These are phyloP conservation scores for Hydrolagus affinis DNA, from an alignment of 2,113 vertebrate genomes.

Conservation along the genomic window DNA sequence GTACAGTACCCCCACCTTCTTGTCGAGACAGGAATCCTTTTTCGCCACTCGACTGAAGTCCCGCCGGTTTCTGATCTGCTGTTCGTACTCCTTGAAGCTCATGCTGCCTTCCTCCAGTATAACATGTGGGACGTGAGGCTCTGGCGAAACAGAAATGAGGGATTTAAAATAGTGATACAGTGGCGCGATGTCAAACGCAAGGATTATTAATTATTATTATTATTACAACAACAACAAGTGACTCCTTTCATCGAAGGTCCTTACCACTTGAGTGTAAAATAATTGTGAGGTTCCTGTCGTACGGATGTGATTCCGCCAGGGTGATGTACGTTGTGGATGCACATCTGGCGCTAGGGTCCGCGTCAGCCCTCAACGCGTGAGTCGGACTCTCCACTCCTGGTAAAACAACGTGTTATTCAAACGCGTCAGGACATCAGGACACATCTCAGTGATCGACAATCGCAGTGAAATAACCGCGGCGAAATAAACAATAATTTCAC, in stretches of 20 bases:
- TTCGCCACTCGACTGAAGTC: slow-evolving; percentile 68
- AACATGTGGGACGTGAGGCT: slow-evolving; percentile 80
- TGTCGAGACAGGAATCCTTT: slow-evolving; percentile 69
- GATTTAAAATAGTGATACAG: not conserved
- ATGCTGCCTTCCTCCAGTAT: slow-evolving; percentile 76
- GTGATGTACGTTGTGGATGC: slow-evolving; percentile 83
- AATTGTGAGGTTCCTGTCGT: slow-evolving; percentile 80
- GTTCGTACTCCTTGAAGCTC: slow-evolving; percentile 72
- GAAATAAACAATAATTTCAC: too few relatives aligned
- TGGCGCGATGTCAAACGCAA: too few relatives aligned
- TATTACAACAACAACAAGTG: not conserved
- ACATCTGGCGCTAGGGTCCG: slow-evolving; percentile 78
- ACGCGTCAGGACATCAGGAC: not conserved
- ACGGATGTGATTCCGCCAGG: slow-evolving; percentile 76
- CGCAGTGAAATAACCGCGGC: too few relatives aligned
- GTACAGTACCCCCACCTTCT: slow-evolving; percentile 62
- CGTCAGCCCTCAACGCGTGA: slow-evolving; percentile 79
- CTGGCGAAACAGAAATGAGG: slow-evolving; percentile 45
- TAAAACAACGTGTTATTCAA: not conserved
- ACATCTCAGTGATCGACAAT: too few relatives aligned
- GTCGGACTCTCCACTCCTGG: slow-evolving; percentile 89
- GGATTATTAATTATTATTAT: too few relatives aligned
- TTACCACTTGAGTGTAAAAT: slow-evolving; percentile 87
- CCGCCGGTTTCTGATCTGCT: slow-evolving; percentile 64
- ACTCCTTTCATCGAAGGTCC: slow-evolving; percentile 34